phyloP scores from a whole-genome alignment of 2,113 vertebrate species.

The Rhegmatorhina hoffmannsi region DNA sequence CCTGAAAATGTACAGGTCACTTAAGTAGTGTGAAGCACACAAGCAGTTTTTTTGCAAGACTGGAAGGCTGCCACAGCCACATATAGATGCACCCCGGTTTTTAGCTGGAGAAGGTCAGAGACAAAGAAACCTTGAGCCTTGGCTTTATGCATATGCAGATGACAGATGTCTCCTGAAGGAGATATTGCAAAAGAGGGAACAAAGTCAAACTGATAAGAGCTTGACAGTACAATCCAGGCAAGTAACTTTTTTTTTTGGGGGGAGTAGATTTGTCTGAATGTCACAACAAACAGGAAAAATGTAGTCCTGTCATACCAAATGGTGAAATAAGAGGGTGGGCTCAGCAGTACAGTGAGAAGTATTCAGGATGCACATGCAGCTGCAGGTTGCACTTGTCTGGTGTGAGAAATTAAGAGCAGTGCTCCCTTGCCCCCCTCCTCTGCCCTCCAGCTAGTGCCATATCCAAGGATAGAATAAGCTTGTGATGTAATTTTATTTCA shows the following conservation, averaged over 20 bases:
- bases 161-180: neutral
- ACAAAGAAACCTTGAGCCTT: neutral
- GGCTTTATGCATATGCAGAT: neutral
- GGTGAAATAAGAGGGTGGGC: neutral
- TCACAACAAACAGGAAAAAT: neutral
- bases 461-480: neutral
- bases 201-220: neutral
- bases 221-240: neutral
- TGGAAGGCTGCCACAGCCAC: neutral
- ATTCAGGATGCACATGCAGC: fast-evolving
- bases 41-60: neutral
- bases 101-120: neutral
- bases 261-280: neutral
- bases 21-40: neutral
- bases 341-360: neutral
- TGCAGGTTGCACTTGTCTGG: fast-evolving
- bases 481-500: neutral
- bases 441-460: neutral
- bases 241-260: neutral
- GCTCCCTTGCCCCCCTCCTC: neutral
- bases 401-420: neutral
- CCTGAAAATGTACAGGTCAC: neutral
- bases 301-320: fast-evolving
- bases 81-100: neutral
- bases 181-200: neutral